These are phyloP conservation scores for Okapia johnstoni DNA, from an alignment of 2,113 vertebrate genomes.

Conservation along the genomic window DNA sequence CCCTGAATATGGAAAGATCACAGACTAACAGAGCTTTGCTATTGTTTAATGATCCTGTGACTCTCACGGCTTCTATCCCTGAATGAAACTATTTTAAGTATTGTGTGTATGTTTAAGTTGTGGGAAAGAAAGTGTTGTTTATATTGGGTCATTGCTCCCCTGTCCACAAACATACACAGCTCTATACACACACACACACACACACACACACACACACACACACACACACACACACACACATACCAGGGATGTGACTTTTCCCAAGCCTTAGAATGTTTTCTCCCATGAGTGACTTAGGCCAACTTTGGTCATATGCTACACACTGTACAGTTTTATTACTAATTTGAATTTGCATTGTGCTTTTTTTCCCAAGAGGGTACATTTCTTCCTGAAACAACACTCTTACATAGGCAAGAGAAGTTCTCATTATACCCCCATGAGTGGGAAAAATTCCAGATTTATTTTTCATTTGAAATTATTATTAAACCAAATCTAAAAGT, in stretches of 20 bases:
- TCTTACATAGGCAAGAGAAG: conserved; percentile 33
- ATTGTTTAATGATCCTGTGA: conserved; percentile 48
- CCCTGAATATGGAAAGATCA: conserved; percentile 30
- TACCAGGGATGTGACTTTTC: neutral
- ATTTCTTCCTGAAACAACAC: conserved; percentile 32
- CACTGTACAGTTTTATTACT: conserved; percentile 30
- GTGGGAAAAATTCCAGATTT: conserved; percentile 19
- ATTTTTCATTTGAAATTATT: conserved; percentile 36
- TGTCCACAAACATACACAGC: conserved; percentile 38
- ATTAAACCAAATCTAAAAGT: conserved; percentile 23
- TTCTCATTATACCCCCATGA: conserved; percentile 1
- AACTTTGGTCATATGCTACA: conserved; percentile 42
- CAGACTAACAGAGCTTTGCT: conserved; percentile 24
- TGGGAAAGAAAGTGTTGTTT: conserved; percentile 69
- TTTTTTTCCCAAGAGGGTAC: conserved; percentile 1
- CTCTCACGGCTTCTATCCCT: conserved; percentile 15
- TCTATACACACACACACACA: neutral
- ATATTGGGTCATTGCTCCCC: conserved; percentile 44
- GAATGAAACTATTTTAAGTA: conserved; percentile 64
- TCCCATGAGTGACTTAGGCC: neutral
- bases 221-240: neutral
- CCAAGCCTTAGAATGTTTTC: conserved; percentile 17
- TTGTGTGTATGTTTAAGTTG: conserved; percentile 52
- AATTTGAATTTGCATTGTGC: conserved; percentile 55
- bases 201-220: neutral